phyloP scores from a whole-genome alignment of 2,888 invertebrate species.

The Spilosoma lubricipeda region DNA sequence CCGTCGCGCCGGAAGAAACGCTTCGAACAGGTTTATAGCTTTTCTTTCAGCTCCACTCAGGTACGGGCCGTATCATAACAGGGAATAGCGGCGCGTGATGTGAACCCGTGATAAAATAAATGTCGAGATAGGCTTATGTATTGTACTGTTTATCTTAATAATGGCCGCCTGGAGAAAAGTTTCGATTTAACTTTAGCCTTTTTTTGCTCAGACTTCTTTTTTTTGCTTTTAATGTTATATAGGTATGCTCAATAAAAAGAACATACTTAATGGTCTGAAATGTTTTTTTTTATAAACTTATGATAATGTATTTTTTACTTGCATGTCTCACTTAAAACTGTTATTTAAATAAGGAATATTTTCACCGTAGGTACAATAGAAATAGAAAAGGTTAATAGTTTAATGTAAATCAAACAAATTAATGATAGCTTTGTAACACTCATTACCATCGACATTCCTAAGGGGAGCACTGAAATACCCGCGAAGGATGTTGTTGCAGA shows the following conservation, averaged over 20 bases:
- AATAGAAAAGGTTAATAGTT: background rate
- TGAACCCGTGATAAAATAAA: conserved; percentile 87
- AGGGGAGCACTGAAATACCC: conserved; percentile 21
- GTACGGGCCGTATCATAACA: conserved; percentile 87
- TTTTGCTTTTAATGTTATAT: conserved; percentile 54
- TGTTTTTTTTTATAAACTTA: too few species aligned
- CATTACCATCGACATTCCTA: conserved; percentile 18
- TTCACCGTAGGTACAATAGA: background rate
- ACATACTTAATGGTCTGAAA: too few species aligned
- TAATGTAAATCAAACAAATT: conserved; percentile 14
- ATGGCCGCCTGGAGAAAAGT: conserved; percentile 84
- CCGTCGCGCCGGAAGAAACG: conserved; percentile 84
- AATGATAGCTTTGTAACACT: conserved; percentile 11
- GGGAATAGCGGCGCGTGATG: conserved; percentile 86
- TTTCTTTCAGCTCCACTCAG: conserved; percentile 87
- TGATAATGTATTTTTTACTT: background rate
- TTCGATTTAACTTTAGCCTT: conserved; percentile 78
- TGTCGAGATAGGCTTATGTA: conserved; percentile 87
- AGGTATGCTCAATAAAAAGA: conserved; percentile 33
- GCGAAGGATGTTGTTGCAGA: conserved; percentile 13
- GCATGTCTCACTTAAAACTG: background rate
- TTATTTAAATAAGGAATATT: background rate
- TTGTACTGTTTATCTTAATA: conserved; percentile 87
- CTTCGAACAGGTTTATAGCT: conserved; percentile 86
- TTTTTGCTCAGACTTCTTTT: conserved; percentile 63